Conservation (phyloP, 1,140 invertebrate species). For the Branchinecta lynchi region DNA sequence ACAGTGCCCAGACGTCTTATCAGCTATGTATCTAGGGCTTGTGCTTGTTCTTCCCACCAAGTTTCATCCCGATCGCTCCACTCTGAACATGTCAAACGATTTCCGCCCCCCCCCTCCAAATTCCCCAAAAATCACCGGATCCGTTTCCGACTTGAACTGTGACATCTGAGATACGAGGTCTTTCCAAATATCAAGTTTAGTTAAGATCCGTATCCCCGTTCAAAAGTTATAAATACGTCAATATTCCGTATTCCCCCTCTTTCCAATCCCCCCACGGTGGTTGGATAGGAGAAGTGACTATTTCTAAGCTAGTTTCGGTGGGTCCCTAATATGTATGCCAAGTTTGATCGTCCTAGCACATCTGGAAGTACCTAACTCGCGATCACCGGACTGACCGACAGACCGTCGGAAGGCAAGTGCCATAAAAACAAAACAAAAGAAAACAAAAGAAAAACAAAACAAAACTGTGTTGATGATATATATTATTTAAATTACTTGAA, state of each 20-base stretch:
- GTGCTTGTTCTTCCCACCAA: slow-evolving; percentile 4
- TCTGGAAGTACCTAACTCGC: no score
- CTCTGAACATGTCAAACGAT: background rate
- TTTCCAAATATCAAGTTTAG: slow-evolving; percentile 6
- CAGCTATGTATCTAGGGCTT: slow-evolving; percentile 5
- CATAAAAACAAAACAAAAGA: no score
- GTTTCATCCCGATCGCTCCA: slow-evolving; percentile 5
- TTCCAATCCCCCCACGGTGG: background rate
- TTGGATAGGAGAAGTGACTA: no score
- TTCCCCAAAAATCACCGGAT: background rate
- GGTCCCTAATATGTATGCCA: no score
- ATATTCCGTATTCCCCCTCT: background rate
- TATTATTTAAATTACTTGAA: no score
- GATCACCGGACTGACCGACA: no score
- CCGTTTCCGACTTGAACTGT: background rate
- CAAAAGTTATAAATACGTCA: background rate
- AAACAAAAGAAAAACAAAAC: no score
- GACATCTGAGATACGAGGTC: background rate
- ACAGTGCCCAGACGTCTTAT: background rate
- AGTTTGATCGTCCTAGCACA: no score
- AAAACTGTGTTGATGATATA: no score
- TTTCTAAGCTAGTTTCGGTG: no score
- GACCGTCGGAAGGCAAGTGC: no score
- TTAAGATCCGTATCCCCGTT: background rate
- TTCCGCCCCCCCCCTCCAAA: background rate